A percentile compares a stretch with the other conserved stretches of the same genome.
Evolutionary conservation across 2,888 invertebrate species (phyloP).

Genomic region (Fragum sueziense): DNA sequence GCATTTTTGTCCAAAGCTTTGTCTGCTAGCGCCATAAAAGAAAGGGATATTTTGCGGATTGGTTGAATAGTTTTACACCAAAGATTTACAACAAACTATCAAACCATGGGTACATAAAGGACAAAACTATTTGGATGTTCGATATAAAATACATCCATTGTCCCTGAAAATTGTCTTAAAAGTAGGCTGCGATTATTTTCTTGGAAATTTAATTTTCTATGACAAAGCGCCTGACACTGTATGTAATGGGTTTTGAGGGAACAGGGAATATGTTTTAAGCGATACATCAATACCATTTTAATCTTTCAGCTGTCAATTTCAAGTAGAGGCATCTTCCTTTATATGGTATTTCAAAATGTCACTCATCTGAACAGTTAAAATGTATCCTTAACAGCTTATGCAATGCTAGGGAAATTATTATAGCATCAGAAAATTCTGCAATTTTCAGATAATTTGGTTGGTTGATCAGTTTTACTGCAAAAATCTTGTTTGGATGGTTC

Average conservation of each 20-base stretch:
- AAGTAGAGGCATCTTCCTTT: not conserved
- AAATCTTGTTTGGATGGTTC: no score
- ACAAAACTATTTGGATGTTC: not conserved
- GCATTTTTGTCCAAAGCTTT: no score
- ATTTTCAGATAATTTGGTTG: no score
- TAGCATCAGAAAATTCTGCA: no score
- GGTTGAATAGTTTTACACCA: no score
- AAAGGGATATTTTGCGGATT: no score
- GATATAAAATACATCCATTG: no score
- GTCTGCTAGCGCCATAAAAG: no score
- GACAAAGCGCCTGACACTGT: constrained; percentile 5
- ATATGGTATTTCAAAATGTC: not conserved
- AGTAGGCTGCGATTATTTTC: not conserved
- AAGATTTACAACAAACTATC: no score
- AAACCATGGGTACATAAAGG: not conserved
- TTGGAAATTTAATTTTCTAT: constrained; percentile 17
- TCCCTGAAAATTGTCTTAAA: not conserved
- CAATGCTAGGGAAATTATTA: no score
- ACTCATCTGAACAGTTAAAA: not conserved
- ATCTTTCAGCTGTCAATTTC: constrained; percentile 6
- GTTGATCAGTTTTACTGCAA: no score
- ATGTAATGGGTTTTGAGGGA: constrained; percentile 2
- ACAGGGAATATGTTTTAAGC: constrained; percentile 17
- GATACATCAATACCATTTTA: constrained; percentile 5
- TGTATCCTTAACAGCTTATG: no score